Evolutionary conservation across 2,797 vertebrate species (phyloP).

Genomic region (Pyrocephalus nanus): DNA sequence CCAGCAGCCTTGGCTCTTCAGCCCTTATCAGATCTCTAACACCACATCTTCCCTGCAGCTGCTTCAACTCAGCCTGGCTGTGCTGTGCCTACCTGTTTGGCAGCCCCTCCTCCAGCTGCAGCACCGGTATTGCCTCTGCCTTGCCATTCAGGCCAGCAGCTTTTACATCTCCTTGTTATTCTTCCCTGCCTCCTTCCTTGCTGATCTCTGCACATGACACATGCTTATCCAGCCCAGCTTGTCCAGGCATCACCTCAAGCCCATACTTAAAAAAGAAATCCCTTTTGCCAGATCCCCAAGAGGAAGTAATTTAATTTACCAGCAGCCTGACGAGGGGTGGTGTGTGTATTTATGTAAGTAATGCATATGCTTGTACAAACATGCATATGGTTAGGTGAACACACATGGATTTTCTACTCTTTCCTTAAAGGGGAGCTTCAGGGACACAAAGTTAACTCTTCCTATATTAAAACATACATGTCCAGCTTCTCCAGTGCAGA

Average conservation of each 20-base stretch:
- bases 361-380: conserved; percentile 15
- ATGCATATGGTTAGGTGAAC: neutral
- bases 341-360: neutral
- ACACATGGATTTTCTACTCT: neutral
- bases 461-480: neutral
- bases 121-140: neutral
- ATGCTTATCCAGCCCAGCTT: conserved; percentile 7
- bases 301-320: conserved; percentile 35
- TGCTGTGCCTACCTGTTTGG: neutral
- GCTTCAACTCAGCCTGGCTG: neutral
- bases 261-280: neutral
- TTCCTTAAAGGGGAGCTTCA: neutral
- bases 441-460: neutral
- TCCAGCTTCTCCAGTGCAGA: neutral
- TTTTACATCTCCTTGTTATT: neutral
- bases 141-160: neutral
- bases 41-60: neutral
- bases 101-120: neutral
- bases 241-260: conserved; percentile 5
- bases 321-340: neutral
- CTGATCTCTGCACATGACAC: neutral
- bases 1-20: neutral
- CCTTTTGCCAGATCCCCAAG: neutral
- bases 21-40: neutral
- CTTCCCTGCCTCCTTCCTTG: neutral